Evolutionary conservation across 2,888 invertebrate genomes (phyloP).

Genomic region (Andrena bicolor): DNA sequence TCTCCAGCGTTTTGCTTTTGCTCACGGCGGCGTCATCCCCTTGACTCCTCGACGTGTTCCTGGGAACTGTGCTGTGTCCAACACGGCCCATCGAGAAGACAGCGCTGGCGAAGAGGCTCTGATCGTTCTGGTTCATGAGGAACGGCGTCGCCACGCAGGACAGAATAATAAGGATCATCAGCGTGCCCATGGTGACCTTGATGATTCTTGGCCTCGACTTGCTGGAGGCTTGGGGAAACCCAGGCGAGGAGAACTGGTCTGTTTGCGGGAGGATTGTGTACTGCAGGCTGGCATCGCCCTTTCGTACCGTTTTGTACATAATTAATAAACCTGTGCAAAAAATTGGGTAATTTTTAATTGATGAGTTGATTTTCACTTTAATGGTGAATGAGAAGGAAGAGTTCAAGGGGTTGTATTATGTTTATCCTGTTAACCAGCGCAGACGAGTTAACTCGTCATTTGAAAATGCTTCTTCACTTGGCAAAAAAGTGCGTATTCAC

Average conservation of each 20-base stretch:
- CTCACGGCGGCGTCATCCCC: conserved; percentile 56
- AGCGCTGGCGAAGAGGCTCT: conserved; percentile 71
- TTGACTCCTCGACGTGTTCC: conserved; percentile 57
- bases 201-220: conserved; percentile 66
- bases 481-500: no score
- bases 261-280: conserved; percentile 91
- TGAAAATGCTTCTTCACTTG: no score
- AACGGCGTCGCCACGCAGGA: conserved; percentile 71
- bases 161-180: conserved; percentile 71
- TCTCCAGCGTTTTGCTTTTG: conserved; percentile 77
- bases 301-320: conserved; percentile 92
- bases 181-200: conserved; percentile 70
- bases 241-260: conserved; percentile 83
- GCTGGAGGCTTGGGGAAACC: conserved; percentile 58
- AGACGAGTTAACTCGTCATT: no score
- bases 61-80: conserved; percentile 37
- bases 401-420: no score
- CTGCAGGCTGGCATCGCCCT: conserved; percentile 91
- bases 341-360: not conserved
- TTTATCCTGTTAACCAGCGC: no score
- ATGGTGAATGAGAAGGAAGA: no score
- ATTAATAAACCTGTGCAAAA: conserved; percentile 61
- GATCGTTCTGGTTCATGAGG: conserved; percentile 73
- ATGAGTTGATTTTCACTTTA: not conserved
- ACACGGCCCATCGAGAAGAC: conserved; percentile 66